These are phyloP conservation scores for Trachelus stipa DNA, from an alignment of 2,888 invertebrate genomes.

Conservation along the genomic window DNA sequence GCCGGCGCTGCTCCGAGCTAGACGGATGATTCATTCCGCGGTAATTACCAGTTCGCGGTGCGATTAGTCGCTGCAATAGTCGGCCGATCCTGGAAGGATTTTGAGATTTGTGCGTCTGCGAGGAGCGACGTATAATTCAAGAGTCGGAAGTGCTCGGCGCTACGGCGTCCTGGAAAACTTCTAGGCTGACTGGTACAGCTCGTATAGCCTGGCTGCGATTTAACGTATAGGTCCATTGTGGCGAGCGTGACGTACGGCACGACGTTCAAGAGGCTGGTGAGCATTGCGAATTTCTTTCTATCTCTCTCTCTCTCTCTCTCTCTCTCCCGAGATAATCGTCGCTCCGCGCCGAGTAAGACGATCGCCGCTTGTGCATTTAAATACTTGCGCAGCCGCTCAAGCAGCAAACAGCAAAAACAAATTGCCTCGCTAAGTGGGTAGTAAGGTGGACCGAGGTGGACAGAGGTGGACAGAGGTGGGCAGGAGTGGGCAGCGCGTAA, in stretches of 20 bases:
- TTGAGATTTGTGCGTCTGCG: constrained; percentile 56
- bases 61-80: constrained; percentile 44
- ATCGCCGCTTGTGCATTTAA: constrained; percentile 3
- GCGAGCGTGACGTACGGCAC: constrained; percentile 6
- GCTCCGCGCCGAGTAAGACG: not conserved
- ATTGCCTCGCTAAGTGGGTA: constrained; percentile 50
- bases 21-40: constrained; percentile 56
- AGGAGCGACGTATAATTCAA: constrained; percentile 53
- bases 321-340: not conserved
- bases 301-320: not conserved
- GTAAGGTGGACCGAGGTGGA: constrained; percentile 29
- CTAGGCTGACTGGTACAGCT: not conserved
- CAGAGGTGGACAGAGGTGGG: constrained; percentile 37
- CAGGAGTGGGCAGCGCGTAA: constrained; percentile 43
- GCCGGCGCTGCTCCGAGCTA: not conserved
- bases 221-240: constrained; percentile 11
- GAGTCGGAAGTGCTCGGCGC: constrained; percentile 23
- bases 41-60: constrained; percentile 55
- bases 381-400: constrained; percentile 3
- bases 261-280: not conserved
- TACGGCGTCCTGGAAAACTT: constrained; percentile 15
- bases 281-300: not conserved
- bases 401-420: constrained; percentile 41
- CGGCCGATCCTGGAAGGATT: constrained; percentile 27
- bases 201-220: not conserved